Base-by-base conservation (phyloP, 2,797 vertebrate species). In the Onychomys leucogaster region DNA sequence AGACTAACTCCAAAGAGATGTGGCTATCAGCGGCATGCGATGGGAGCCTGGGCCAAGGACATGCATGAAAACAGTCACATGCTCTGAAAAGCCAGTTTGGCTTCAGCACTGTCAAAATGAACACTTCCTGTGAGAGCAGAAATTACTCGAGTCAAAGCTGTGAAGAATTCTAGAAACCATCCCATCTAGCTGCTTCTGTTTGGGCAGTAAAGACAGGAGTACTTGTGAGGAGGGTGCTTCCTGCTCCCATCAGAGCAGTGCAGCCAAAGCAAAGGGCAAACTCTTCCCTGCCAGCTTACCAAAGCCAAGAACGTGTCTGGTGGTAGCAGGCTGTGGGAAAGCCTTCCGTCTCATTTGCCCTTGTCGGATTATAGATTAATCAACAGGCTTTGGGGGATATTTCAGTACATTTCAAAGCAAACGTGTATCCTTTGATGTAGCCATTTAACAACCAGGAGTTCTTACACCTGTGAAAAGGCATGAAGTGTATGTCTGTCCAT, bases 321-420 rank as follows among this genome's bases (percentile, higher is more conserved):
- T n/a, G 16, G 90, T 85, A 67, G 37, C 37, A 88, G 77, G 3
- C 6, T 91, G 27, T 92, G 84, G 37, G 61, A 80, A 94, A 95
- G 94, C 67, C 77, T 32, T 12, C 85, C n/a, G 11, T 87, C 37
- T 94, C 34, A n/a, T n/a, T 73, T 12, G 65, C 65, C 67, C 37
- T 77, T 85, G 10, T 41, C 71, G n/a, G 16, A 81, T 23, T 77
- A 9, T 57, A 43, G 69, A 67, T 91, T 88, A 71, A 80, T 92
- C 67, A 88, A 55, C 41, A 84, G 80, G 14, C 4, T 87, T 95
- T 17, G 4, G 29, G 23, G 89, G 37, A 11, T 34, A 85, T 7
- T 90, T 71, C 76, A 63, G 57, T 37, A 92, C 46, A 77, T 82
- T 96, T 95, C 73, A 89, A 90, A 90, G 65, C 41, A 94, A 90